Base-by-base conservation (phyloP, 2,888 invertebrate species). In the Belgica antarctica region DNA sequence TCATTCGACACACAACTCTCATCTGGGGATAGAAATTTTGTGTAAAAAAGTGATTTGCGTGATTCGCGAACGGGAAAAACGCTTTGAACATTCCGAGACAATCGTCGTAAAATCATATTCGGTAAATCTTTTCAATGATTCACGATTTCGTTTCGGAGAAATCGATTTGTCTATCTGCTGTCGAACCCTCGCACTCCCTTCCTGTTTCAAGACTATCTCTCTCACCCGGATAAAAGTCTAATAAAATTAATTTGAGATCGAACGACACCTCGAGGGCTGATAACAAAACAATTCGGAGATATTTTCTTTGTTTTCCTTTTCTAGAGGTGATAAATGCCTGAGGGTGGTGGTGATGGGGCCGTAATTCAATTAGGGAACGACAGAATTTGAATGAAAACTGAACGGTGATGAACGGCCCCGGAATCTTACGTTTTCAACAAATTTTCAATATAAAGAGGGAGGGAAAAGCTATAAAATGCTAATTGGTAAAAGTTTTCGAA, bases 401-500 rank as follows among this genome's bases (percentile, higher is more conserved):
- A n/a, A n/a, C n/a, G n/a, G n/a, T n/a, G n/a, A n/a, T n/a, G n/a
- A n/a, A n/a, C n/a, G n/a, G n/a, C n/a, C n/a, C n/a, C n/a, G n/a
- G n/a, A n/a, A 31, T 31, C 34, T 8, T 31, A 31, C 5, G 12
- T 8, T 31, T 31, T 12, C 34, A 8, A 31, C 34, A 8, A 31
- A 31, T 31, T 31, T 41, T 5, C 41, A 41, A n/a, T 2, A 41
- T 15, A 3, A 41, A 41, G 41, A n/a, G 41, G 3, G 41, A 17
- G 52, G 52, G 52, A 22, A 52, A n/a, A 3, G 52, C 17, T 19
- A 52, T n/a, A 19, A 22, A 52, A 52, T 52, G 22, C 5, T 52
- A 52, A 52, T 52, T 52, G 52, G 22, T 52, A 52, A 52, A 52
- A 52, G 17, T 52, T 52, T 52, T 17, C 22, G 22, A 19, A 52